Base-by-base conservation (phyloP, 1,140 invertebrate genomes). In the Bombus waltoni region DNA sequence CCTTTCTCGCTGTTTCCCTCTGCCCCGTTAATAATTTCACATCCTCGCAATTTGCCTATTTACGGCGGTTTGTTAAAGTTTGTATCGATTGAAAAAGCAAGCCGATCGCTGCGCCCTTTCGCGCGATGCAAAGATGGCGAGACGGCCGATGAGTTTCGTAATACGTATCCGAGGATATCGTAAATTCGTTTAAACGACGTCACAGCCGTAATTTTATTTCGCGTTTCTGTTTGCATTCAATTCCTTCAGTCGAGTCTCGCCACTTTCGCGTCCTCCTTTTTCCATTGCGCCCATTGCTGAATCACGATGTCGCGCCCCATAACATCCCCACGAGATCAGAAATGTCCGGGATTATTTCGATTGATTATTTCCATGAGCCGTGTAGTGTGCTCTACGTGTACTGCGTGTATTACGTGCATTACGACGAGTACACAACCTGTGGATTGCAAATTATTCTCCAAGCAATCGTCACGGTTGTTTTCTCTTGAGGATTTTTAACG, bases 141-240 rank as follows among this genome's bases (percentile, higher is more conserved):
- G 84, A 59, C 38, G 44, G 79, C n/a, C 57, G 47, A 66, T 44
- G 71, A n/a, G 8, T 70, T 53, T 70, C 18, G 25, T 25, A 38
- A 70, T 62, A n/a, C 38, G 28, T 72, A 72, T 57, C n/a, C 28
- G 38, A 15, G 25, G 6, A 47, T 62, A 65, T 32, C 77, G 84
- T 83, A 89, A 90, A 92, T 91, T 90, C 83, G 79, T 90, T 91
- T 91, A 89, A 71, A 75, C 83, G 72, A 79, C 86, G 91, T 91
- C 89, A 87, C 89, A 86, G 83, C 15, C 76, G 90, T 90, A 92
- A 91, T 91, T 90, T 90, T 88, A 89, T 92, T 89, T 92, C 85
- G 44, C 53, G 25, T 62, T 77, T 77, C 75, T 59, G 86, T 81
- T 89, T 92, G 83, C 87, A 85, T 91, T 83, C 86, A 71, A 73